Evolutionary conservation across 1,140 invertebrate species (phyloP).

Genomic region (Hermetia illucens): DNA sequence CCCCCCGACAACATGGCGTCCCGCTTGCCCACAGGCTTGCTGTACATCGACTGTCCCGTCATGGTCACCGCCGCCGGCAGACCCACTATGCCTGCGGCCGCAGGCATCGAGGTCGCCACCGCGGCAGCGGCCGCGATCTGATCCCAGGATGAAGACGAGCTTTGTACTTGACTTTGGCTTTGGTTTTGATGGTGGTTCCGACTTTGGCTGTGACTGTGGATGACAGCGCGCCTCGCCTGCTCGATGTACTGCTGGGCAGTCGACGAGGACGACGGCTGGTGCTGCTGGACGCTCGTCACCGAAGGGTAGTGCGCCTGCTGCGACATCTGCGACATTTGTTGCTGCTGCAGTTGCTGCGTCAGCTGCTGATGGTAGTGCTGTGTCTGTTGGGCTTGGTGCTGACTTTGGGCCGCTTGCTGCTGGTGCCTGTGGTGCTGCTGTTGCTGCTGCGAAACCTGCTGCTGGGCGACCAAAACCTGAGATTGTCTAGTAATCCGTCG

Average conservation of each 20-base stretch:
- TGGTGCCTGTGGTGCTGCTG: slow-evolving; percentile 13
- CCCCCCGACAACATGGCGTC: slow-evolving; percentile 29
- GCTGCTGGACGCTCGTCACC: slow-evolving; percentile 14
- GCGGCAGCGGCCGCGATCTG: slow-evolving; percentile 20
- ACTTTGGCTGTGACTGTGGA: background rate
- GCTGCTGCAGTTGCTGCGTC: slow-evolving; percentile 13
- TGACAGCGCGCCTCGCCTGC: slow-evolving; percentile 10
- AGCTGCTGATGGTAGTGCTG: slow-evolving; percentile 8
- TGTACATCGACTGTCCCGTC: slow-evolving; percentile 2
- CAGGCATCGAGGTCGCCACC: slow-evolving; percentile 27
- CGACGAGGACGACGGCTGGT: slow-evolving; percentile 12
- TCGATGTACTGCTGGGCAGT: slow-evolving; percentile 8
- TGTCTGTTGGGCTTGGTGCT: slow-evolving; percentile 16
- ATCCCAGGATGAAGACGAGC: slow-evolving; percentile 18
- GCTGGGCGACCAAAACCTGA: slow-evolving; percentile 16
- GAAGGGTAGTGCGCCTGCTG: slow-evolving; percentile 29
- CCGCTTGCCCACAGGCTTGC: slow-evolving; percentile 16
- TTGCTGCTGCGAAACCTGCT: slow-evolving; percentile 22
- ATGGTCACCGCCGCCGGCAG: slow-evolving; percentile 9
- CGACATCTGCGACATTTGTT: slow-evolving; percentile 31
- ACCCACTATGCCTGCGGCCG: slow-evolving; percentile 17
- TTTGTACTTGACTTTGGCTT: slow-evolving; percentile 12
- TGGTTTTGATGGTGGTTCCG: background rate
- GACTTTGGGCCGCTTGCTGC: slow-evolving; percentile 16
- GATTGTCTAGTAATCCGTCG: slow-evolving; percentile 14